These are phyloP conservation scores for Mormyrus hasselquistii DNA, from an alignment of 2,797 vertebrate genomes.

Conservation along the genomic window DNA sequence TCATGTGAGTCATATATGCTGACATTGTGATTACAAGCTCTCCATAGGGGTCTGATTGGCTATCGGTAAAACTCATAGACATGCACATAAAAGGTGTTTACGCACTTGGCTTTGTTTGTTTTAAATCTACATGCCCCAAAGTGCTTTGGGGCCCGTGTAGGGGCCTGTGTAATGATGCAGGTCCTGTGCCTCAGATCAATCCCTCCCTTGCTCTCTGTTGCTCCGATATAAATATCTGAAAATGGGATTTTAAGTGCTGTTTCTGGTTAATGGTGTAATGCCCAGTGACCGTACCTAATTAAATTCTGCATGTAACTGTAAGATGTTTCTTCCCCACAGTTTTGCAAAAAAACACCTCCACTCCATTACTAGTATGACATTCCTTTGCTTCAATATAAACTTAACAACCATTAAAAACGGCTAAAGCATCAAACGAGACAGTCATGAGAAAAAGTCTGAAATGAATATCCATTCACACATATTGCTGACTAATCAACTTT, in stretches of 20 bases:
- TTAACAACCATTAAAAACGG: neutral
- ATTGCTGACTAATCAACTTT: neutral
- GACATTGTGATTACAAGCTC: neutral
- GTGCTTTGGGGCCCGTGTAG: neutral
- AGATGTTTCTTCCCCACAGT: neutral
- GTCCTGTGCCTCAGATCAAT: neutral
- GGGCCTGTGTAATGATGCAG: neutral
- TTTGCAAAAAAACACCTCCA: neutral
- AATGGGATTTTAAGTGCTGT: neutral
- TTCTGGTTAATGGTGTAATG: neutral
- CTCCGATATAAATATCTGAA: neutral
- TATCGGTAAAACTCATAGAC: slow-evolving; percentile 10
- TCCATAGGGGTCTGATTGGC: slow-evolving; percentile 27
- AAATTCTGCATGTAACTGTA: neutral
- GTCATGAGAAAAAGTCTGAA: neutral
- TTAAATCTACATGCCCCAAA: slow-evolving; percentile 12
- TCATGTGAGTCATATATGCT: neutral
- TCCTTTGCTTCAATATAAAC: neutral
- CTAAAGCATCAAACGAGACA: neutral
- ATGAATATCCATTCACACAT: neutral
- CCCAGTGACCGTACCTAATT: neutral
- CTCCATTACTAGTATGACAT: neutral
- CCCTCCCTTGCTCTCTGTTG: neutral
- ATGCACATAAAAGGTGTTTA: slow-evolving; percentile 15
- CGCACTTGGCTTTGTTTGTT: neutral